A percentile compares a stretch with the other conserved stretches of the same genome.
Evolutionary conservation across 2,113 vertebrate species (phyloP).

Genomic region (Nymphicus hollandicus): DNA sequence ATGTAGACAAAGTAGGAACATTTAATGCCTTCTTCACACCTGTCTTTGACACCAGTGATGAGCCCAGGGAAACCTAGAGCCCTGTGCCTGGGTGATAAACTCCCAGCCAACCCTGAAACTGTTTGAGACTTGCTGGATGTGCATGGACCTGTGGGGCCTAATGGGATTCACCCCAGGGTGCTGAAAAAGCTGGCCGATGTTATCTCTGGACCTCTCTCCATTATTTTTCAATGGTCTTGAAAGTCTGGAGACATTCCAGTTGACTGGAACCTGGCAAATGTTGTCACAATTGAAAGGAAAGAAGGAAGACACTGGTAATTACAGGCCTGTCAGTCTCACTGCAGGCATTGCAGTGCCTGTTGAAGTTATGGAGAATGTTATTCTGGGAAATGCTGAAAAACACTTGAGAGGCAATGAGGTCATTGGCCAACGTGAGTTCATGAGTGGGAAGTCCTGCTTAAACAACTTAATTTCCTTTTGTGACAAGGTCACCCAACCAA

Average conservation of each 20-base stretch:
- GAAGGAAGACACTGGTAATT: not conserved
- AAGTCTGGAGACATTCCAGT: not conserved
- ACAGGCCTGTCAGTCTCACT: not conserved
- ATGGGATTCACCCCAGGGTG: not conserved
- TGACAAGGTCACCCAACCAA: not conserved
- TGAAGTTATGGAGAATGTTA: not conserved
- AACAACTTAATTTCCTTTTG: not conserved
- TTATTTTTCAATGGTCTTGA: not conserved
- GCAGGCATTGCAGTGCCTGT: not conserved
- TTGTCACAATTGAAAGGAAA: not conserved
- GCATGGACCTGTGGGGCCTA: accelerated
- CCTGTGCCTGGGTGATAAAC: not conserved
- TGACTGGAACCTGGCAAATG: not conserved
- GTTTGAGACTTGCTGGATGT: not conserved
- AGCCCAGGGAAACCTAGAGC: no score
- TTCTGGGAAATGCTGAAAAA: not conserved
- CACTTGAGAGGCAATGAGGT: not conserved
- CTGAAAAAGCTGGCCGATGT: not conserved
- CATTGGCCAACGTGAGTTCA: not conserved
- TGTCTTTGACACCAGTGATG: not conserved
- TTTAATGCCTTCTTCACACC: not conserved
- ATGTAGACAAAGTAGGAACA: accelerated
- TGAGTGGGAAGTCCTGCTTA: not conserved
- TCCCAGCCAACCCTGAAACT: not conserved
- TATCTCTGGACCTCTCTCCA: not conserved